Evolutionary conservation across 2,113 vertebrate genomes (phyloP), one percentile per base, ranked within the genome.

Genomic region (Eulacestoma nigropectus): DNA sequence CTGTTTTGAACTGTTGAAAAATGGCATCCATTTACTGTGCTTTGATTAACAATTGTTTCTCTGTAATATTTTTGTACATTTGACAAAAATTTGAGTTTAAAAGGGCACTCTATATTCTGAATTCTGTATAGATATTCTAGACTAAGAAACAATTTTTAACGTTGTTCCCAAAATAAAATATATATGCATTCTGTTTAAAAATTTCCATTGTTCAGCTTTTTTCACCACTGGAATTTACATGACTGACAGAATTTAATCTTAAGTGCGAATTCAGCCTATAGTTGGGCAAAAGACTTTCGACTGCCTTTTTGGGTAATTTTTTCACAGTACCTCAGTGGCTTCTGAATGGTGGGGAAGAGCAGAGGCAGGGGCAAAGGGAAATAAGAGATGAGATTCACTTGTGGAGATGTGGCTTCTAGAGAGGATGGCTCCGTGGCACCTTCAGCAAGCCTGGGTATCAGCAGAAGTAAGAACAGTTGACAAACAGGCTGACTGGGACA

Each of bases 151-250:
- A 82, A 95, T 95, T 95, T 85, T 88, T 81, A 93, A 96, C 93
- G 50, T 92, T 90, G 80, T 95, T 96, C 42, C 74, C 53, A 64
- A 93, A 98, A 98, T 97, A 98, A 98, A 98, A 35, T 89, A 84
- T 56, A 11, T 97, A 86, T 60, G 72, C 72, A 77, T 94, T 35
- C 87, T 69, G 7, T 52, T 17, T 69, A 79, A 75, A 87, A 74
- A 37, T 8, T 18, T 27, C 26, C 44, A 0, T 63, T 74, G 27
- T 65, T 78, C 23, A 32, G 6, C 23, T 79, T 55, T 53, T 79
- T 84, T 74, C 22, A 4, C 17, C 10, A 10, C 19, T 69, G 16
- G 33, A 55, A 30, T 32, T 65, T 52, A 73, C 2, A 11, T 69
- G 11, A 59, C 41, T 37, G 26, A 17, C 25, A 53, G 35, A 75